Percentiles rank a stretch among this genome's conserved stretches.
phyloP scores from a whole-genome alignment of 2,888 invertebrate species.

The Autographa gamma region DNA sequence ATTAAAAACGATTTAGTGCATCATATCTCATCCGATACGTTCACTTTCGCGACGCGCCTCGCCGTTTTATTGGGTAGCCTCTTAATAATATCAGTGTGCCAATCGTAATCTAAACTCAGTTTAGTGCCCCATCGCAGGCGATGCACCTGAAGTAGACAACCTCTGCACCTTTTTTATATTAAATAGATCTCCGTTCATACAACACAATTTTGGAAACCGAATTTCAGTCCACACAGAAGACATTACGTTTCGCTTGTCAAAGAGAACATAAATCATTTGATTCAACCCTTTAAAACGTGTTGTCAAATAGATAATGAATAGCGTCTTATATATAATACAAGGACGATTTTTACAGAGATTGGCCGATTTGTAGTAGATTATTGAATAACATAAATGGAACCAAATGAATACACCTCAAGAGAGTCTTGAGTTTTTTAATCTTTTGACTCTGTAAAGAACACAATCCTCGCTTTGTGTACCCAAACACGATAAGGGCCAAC shows the following conservation, averaged over 20 bases:
- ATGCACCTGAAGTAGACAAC: not conserved
- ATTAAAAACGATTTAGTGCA: slow-evolving; percentile 80
- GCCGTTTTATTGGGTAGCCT: slow-evolving; percentile 44
- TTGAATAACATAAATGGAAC: slow-evolving; percentile 75
- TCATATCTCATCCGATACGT: slow-evolving; percentile 64
- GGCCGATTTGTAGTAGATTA: slow-evolving; percentile 82
- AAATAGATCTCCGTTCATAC: slow-evolving; percentile 23
- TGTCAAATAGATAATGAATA: slow-evolving; percentile 78
- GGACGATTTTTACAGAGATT: slow-evolving; percentile 76
- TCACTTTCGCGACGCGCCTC: slow-evolving; percentile 52
- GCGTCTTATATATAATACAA: slow-evolving; percentile 71
- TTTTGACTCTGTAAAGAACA: slow-evolving; percentile 73
- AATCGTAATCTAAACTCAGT: slow-evolving; percentile 40
- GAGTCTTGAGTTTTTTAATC: slow-evolving; percentile 75
- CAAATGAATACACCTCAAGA: slow-evolving; percentile 72
- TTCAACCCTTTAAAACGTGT: slow-evolving; percentile 69
- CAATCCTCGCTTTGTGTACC: slow-evolving; percentile 76
- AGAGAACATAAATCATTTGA: slow-evolving; percentile 78
- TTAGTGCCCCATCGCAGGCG: slow-evolving; percentile 13
- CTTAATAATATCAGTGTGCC: slow-evolving; percentile 58
- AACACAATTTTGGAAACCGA: slow-evolving; percentile 1
- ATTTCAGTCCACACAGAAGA: slow-evolving; percentile 18
- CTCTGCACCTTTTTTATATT: slow-evolving; percentile 12
- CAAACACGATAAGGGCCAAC: slow-evolving; percentile 75
- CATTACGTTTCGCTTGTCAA: slow-evolving; percentile 47